Conservation (phyloP, 2,888 invertebrate species). For the Malthinus seriepunctatus region DNA sequence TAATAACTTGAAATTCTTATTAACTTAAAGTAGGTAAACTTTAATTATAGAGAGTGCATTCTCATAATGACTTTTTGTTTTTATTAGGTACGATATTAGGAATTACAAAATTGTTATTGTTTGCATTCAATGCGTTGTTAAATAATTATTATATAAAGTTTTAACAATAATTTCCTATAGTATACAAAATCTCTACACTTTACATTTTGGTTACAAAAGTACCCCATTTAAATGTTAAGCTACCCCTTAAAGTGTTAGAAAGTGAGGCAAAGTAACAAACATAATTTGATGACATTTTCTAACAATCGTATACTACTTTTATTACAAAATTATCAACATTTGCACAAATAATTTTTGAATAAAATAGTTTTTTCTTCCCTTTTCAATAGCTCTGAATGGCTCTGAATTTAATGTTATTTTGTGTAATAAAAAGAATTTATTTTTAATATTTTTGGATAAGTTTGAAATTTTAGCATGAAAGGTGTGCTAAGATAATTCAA, state of each 20-base stretch:
- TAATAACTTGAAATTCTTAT: conserved; percentile 12
- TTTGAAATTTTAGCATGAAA: too few relatives aligned
- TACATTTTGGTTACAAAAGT: conserved; percentile 15
- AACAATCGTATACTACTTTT: conserved; percentile 14
- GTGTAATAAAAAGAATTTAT: too few relatives aligned
- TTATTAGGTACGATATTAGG: background rate
- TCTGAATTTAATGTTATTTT: too few relatives aligned
- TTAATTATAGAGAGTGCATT: conserved; percentile 27
- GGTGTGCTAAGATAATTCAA: too few relatives aligned
- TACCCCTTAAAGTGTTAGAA: conserved; percentile 15
- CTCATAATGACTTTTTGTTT: conserved; percentile 15
- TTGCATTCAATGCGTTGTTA: conserved; percentile 13
- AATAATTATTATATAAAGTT: conserved; percentile 12
- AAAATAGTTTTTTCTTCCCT: too few relatives aligned
- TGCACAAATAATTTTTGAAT: too few relatives aligned
- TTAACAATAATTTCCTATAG: conserved; percentile 21
- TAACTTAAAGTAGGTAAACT: conserved; percentile 16
- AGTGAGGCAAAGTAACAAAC: conserved; percentile 26
- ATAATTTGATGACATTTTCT: conserved; percentile 28
- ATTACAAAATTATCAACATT: conserved; percentile 6
- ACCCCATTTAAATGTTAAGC: conserved; percentile 35
- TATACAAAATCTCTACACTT: conserved; percentile 17
- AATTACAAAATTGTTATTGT: conserved; percentile 15
- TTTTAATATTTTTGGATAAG: too few relatives aligned
- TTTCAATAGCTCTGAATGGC: too few relatives aligned